A percentile compares a stretch with the other conserved stretches of the same genome.
Conservation (phyloP, 2,888 invertebrate species). For the Synergus laeviventris region DNA sequence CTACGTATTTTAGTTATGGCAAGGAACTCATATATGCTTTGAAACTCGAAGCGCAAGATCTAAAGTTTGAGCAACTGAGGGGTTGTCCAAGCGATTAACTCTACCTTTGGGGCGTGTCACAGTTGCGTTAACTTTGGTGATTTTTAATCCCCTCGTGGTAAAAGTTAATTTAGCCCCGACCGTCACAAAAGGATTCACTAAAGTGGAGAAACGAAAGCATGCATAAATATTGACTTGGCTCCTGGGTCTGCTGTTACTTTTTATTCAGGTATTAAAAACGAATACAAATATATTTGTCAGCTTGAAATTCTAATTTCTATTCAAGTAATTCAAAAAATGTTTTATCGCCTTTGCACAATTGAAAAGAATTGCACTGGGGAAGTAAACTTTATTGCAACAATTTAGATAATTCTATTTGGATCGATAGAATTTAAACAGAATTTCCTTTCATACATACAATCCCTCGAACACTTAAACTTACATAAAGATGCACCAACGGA, state of each 20-base stretch:
- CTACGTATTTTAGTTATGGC: slow-evolving; percentile 36
- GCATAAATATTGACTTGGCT: slow-evolving; percentile 19
- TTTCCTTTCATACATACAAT: slow-evolving; percentile 36
- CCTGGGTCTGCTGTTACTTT: background rate
- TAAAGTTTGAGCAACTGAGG: slow-evolving; percentile 16
- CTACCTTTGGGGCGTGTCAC: slow-evolving; percentile 27
- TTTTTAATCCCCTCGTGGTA: slow-evolving; percentile 33
- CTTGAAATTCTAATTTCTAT: too few relatives aligned
- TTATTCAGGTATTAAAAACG: background rate
- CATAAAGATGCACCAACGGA: slow-evolving; percentile 28
- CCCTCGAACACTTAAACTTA: slow-evolving; percentile 32
- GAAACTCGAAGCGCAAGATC: slow-evolving; percentile 26
- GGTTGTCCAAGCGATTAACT: slow-evolving; percentile 34
- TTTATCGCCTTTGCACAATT: background rate
- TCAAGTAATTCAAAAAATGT: background rate
- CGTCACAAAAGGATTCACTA: slow-evolving; percentile 21
- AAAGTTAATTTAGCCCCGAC: slow-evolving; percentile 32
- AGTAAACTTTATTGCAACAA: slow-evolving; percentile 14
- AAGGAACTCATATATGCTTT: slow-evolving; percentile 28
- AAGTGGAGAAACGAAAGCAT: background rate
- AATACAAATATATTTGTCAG: background rate
- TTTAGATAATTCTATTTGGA: slow-evolving; percentile 23
- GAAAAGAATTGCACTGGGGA: background rate
- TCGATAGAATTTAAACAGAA: slow-evolving; percentile 31
- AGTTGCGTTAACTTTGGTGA: slow-evolving; percentile 28